Evolutionary conservation across 1,140 invertebrate genomes (phyloP).

Genomic region (Colletes latitarsis): DNA sequence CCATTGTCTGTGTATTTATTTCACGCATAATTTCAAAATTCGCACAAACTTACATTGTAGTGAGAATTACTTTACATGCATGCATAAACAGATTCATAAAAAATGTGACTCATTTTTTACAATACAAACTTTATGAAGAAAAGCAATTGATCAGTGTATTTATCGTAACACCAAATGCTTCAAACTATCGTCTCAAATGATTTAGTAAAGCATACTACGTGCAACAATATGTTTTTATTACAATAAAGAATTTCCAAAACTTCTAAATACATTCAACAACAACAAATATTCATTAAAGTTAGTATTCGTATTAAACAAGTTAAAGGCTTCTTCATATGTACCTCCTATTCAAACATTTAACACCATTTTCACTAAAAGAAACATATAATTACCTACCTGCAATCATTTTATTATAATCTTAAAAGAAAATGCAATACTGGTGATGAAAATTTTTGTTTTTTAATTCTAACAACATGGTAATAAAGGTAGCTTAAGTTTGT

Average conservation of each 20-base stretch:
- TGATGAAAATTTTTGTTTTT: constrained; percentile 5
- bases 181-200: not conserved
- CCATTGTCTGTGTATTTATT: constrained; percentile 8
- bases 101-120: constrained; percentile 18
- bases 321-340: constrained; percentile 19
- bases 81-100: constrained; percentile 34
- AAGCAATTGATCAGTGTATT: not conserved
- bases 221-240: not conserved
- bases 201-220: constrained; percentile 8
- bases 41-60: constrained; percentile 15
- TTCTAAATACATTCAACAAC: constrained; percentile 18
- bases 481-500: constrained; percentile 13
- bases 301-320: constrained; percentile 25
- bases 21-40: constrained; percentile 2
- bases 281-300: not conserved
- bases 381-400: constrained; percentile 63
- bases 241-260: not conserved
- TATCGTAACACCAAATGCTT: not conserved
- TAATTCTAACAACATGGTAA: not conserved
- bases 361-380: constrained; percentile 29
- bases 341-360: constrained; percentile 7
- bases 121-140: constrained; percentile 23
- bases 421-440: constrained; percentile 5
- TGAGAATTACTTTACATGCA: constrained; percentile 38
- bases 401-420: constrained; percentile 17